phyloP scores from a whole-genome alignment of 2,113 vertebrate species.

The Poecile atricapillus region DNA sequence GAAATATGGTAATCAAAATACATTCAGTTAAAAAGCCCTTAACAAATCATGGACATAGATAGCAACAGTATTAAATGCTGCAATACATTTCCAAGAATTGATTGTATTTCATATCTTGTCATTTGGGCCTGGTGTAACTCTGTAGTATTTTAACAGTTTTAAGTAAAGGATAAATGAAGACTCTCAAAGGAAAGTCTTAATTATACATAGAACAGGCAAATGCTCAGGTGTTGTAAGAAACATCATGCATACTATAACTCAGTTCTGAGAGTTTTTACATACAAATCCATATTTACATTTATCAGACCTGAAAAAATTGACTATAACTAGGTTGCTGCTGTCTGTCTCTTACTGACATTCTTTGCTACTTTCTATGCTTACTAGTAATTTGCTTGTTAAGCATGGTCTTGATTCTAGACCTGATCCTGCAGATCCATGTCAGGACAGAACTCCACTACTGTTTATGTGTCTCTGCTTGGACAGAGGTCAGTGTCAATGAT shows the following conservation, averaged over 20 bases:
- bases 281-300: neutral
- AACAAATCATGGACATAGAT: neutral
- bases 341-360: neutral
- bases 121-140: neutral
- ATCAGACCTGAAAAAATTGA: neutral
- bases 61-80: neutral
- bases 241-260: neutral
- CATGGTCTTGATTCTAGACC: neutral
- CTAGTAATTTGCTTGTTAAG: neutral
- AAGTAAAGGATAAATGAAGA: neutral
- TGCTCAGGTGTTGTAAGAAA: neutral
- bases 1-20: neutral
- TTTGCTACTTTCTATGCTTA: neutral
- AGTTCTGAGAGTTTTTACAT: neutral
- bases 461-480: neutral
- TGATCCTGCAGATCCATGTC: neutral
- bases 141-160: neutral
- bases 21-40: neutral
- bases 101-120: neutral
- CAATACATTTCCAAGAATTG: neutral
- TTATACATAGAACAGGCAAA: neutral
- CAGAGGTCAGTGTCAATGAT: neutral
- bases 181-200: neutral
- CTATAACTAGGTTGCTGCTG: neutral
- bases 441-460: neutral